Conservation (phyloP, 2,113 vertebrate species). For the Anthoscopus minutus region DNA sequence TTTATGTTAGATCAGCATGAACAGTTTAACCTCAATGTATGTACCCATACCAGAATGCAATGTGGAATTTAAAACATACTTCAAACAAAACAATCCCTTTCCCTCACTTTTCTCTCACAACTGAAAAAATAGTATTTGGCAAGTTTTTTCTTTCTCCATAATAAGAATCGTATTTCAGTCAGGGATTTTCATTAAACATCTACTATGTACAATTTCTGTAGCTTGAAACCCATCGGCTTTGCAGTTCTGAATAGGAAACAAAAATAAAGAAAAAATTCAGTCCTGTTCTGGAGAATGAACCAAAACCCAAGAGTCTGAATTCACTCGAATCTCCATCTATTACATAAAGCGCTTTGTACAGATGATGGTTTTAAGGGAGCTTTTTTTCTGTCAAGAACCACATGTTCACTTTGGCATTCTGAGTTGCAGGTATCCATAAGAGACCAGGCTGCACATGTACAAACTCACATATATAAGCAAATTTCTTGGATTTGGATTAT, state of each 20-base stretch:
- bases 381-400: neutral
- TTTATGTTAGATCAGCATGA: neutral
- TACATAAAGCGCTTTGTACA: neutral
- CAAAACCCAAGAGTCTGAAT: neutral
- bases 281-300: neutral
- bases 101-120: neutral
- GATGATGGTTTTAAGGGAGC: neutral
- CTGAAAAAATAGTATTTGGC: neutral
- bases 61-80: neutral
- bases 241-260: constrained; percentile 1
- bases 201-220: neutral
- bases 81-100: neutral
- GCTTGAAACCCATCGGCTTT: constrained; percentile 20
- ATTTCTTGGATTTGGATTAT: neutral
- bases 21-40: neutral
- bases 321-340: neutral
- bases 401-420: neutral
- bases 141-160: neutral
- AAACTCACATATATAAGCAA: neutral
- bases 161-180: neutral
- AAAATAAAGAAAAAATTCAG: neutral
- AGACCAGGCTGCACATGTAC: neutral
- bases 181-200: neutral
- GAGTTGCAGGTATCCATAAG: neutral
- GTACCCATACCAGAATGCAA: neutral